Conservation (phyloP, 2,888 invertebrate species). For the Lutraria lutraria region DNA sequence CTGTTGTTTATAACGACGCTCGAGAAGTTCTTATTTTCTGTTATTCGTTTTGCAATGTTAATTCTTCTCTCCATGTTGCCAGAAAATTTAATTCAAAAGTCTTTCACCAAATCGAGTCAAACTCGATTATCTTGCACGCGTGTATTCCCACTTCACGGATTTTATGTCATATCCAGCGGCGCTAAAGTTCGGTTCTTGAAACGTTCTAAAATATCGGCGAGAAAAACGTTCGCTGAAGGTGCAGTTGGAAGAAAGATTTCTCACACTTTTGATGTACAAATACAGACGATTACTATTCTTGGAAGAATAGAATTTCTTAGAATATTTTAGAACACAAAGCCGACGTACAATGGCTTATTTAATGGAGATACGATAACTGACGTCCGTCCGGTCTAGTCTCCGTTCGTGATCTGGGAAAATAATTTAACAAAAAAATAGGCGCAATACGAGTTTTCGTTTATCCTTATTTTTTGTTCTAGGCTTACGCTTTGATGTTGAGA, state of each 20-base stretch:
- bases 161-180: slow-evolving; percentile 16
- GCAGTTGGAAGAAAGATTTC: slow-evolving; percentile 1
- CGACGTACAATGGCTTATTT: slow-evolving; percentile 8
- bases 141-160: background rate
- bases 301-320: slow-evolving; percentile 4
- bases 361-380: background rate
- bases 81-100: slow-evolving; percentile 20
- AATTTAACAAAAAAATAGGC: too few relatives aligned
- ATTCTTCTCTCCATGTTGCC: background rate
- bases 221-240: background rate
- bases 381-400: background rate
- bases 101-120: slow-evolving; percentile 22
- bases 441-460: too few relatives aligned
- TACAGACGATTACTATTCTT: background rate
- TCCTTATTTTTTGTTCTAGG: too few relatives aligned
- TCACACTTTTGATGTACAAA: background rate
- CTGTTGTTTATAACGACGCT: too few relatives aligned
- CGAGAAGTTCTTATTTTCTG: too few relatives aligned
- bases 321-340: background rate
- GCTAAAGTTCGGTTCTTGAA: slow-evolving; percentile 19
- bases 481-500: too few relatives aligned
- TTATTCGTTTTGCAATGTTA: background rate
- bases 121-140: background rate
- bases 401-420: background rate
- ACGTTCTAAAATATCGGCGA: slow-evolving; percentile 14